phyloP scores from a whole-genome alignment of 1,140 invertebrate genomes.

The Leptonema lineaticorne region DNA sequence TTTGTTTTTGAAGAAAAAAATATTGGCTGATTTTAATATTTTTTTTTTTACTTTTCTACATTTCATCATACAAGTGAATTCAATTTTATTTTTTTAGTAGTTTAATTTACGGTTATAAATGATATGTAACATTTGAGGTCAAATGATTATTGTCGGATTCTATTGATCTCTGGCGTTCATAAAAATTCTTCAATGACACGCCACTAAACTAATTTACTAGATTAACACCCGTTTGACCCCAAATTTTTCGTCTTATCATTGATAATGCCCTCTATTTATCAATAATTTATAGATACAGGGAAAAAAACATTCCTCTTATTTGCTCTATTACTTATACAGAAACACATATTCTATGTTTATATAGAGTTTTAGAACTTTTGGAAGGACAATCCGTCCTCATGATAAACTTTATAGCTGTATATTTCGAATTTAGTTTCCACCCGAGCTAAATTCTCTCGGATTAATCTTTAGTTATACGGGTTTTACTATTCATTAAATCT shows the following conservation, averaged over 20 bases:
- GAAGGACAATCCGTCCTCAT: neutral
- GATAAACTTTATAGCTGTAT: neutral
- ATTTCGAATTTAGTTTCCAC: neutral
- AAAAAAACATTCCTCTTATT: too few species aligned
- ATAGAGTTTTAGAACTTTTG: too few species aligned
- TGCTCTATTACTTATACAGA: too few species aligned
- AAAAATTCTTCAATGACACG: slow-evolving; percentile 13
- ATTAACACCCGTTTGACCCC: slow-evolving; percentile 28
- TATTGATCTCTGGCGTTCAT: slow-evolving; percentile 12
- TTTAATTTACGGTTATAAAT: too few species aligned
- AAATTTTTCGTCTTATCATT: neutral
- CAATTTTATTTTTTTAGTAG: too few species aligned
- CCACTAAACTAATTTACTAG: slow-evolving; percentile 16
- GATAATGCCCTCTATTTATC: neutral
- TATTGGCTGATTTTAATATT: too few species aligned
- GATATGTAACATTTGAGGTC: neutral
- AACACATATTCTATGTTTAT: too few species aligned
- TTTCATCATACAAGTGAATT: too few species aligned
- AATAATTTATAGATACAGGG: too few species aligned
- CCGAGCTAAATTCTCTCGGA: neutral
- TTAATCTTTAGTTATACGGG: neutral
- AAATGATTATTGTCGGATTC: neutral
- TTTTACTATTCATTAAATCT: neutral
- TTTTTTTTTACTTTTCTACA: too few species aligned
- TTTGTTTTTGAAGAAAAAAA: too few species aligned